A percentile compares a stretch with the other conserved stretches of the same genome.
phyloP scores from a whole-genome alignment of 2,113 vertebrate genomes.

The Rattus rattus region DNA sequence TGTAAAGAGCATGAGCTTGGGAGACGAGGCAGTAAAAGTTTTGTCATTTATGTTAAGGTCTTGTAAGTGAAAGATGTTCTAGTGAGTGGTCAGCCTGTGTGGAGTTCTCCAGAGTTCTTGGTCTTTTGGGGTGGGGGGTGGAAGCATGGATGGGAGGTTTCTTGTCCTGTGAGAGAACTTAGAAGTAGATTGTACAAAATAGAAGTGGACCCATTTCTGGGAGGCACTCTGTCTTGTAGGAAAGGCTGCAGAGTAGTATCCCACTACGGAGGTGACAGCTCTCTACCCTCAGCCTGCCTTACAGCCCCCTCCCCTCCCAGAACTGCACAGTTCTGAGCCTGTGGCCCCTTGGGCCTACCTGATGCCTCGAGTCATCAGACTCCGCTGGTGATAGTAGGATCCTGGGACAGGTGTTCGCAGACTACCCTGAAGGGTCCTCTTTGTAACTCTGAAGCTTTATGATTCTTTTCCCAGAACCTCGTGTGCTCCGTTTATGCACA shows the following conservation, averaged over 20 bases:
- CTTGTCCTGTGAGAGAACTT: background rate
- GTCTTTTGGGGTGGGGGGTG: background rate
- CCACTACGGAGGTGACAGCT: background rate
- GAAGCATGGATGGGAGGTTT: background rate
- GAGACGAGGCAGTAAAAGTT: background rate
- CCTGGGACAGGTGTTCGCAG: background rate
- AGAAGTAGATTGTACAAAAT: slow-evolving; percentile 11
- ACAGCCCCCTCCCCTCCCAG: background rate
- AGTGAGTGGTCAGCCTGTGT: background rate
- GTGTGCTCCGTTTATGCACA: background rate
- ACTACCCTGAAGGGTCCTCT: background rate
- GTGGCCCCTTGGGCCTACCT: background rate
- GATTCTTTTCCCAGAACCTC: background rate
- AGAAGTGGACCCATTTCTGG: slow-evolving; percentile 1
- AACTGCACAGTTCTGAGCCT: background rate
- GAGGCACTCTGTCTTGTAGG: background rate
- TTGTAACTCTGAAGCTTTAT: background rate
- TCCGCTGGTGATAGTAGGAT: background rate
- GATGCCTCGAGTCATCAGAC: background rate
- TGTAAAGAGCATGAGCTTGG: background rate
- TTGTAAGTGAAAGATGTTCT: background rate
- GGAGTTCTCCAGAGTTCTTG: background rate
- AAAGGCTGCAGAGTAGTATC: background rate
- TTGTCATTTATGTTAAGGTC: background rate
- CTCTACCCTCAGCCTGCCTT: background rate